Conservation (phyloP, 2,113 vertebrate genomes). For the Raja brachyura region DNA sequence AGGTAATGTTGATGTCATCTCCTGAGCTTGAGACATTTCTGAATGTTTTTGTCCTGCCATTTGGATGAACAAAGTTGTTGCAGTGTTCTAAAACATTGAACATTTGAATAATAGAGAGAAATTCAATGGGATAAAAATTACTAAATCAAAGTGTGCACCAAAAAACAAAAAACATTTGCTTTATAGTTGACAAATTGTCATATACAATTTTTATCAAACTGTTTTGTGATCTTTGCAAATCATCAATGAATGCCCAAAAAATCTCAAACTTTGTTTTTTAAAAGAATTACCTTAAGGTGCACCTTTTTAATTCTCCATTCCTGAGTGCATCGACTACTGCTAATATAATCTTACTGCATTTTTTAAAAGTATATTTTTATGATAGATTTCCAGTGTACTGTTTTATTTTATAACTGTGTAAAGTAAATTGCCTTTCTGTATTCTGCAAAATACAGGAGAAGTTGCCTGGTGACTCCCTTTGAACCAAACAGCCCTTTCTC, state of each 20-base stretch:
- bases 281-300: neutral
- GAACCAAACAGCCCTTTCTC: neutral
- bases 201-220: neutral
- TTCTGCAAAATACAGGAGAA: neutral
- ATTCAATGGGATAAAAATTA: neutral
- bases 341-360: slow-evolving; percentile 19
- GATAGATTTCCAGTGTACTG: no score
- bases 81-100: slow-evolving; percentile 19
- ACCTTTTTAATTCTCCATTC: neutral
- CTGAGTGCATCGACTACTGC: neutral
- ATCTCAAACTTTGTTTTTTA: neutral
- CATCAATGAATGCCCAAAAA: neutral
- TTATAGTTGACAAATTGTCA: neutral
- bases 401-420: slow-evolving; percentile 27
- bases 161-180: neutral
- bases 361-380: neutral
- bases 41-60: slow-evolving; percentile 6
- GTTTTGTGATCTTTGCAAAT: neutral
- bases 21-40: slow-evolving; percentile 10
- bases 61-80: neutral
- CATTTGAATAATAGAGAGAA: neutral
- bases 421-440: neutral
- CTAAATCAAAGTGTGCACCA: neutral
- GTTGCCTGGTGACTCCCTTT: neutral
- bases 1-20: slow-evolving; percentile 55